Evolutionary conservation across 2,797 vertebrate species (phyloP), one percentile per base, ranked within the genome.

Genomic region (Corythornis leucogaster): DNA sequence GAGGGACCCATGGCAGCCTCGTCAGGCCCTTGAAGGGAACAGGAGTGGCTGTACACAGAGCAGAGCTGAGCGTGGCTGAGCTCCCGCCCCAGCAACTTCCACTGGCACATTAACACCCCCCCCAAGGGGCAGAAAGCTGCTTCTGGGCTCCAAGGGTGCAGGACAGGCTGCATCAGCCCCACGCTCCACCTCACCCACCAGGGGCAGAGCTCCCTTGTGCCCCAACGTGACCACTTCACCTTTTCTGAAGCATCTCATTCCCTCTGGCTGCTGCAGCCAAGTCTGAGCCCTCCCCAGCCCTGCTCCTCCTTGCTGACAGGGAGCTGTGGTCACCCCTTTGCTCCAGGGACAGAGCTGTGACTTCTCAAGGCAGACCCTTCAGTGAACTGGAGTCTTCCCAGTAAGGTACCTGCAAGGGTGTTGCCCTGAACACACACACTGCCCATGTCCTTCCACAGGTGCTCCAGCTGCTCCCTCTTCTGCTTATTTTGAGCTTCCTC

Each of bases 391-490:
- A 1, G 38, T 25, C 38, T 57, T 77, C 22, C 66, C 18, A 30
- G 18, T n/a, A 54, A 85, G 9, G 5, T 96, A 99, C 99, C 98
- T 97, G 97, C 19, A 5, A 95, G 50, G 1, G 95, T 43, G 55
- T 85, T 90, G 6, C 97, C 85, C 78, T 97, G 97, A 97, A 98
- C 95, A 75, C 97, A 69, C 22, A 99, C 96, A 0, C 98, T 97
- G 42, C 98, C 98, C 98, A 99, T 98, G 92, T 99, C 99, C 81
- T 97, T 98, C 90, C 94, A 97, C 45, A 99, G 97, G 10, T 96
- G 98, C 50, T 99, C 98, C 95, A 99, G 96, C 92, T 99, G 99
- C 68, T 99, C 97, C 91, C 97, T 98, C 96, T 98, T 98, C 87
- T 98, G 98, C 80, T 92, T 96, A 80, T 81, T 98, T 95, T 98